These are phyloP conservation scores for Alsophila aescularia DNA, from an alignment of 2,888 invertebrate species.

Conservation along the genomic window DNA sequence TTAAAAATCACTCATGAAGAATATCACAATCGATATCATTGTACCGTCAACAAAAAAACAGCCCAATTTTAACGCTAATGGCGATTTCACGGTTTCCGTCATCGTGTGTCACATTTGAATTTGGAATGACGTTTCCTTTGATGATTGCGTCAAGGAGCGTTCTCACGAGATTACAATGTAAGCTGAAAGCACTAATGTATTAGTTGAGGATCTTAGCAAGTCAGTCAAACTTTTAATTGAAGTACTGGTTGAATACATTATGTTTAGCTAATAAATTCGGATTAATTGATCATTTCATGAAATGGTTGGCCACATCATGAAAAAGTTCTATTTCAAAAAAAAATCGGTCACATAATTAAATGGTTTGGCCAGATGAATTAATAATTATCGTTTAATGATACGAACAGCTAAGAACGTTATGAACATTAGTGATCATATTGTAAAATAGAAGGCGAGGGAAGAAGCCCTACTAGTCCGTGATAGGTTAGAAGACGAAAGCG, in stretches of 20 bases:
- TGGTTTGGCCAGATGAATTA: too few relatives aligned
- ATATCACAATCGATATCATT: slow-evolving; percentile 59
- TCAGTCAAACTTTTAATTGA: not conserved
- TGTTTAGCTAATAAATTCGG: too few relatives aligned
- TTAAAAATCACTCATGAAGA: slow-evolving; percentile 79
- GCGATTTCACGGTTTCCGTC: slow-evolving; percentile 39
- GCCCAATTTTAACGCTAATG: slow-evolving; percentile 18
- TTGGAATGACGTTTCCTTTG: slow-evolving; percentile 28
- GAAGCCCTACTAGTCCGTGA: too few relatives aligned
- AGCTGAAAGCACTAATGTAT: not conserved
- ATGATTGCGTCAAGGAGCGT: slow-evolving; percentile 12
- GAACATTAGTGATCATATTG: too few relatives aligned
- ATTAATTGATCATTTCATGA: too few relatives aligned
- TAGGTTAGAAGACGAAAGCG: too few relatives aligned
- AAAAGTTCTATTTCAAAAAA: too few relatives aligned
- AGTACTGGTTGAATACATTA: not conserved
- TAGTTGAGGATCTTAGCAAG: not conserved
- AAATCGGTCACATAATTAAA: too few relatives aligned
- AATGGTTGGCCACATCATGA: too few relatives aligned
- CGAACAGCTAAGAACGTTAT: too few relatives aligned
- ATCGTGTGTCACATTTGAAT: slow-evolving; percentile 37
- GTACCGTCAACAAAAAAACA: slow-evolving; percentile 59
- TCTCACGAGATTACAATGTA: slow-evolving; percentile 1
- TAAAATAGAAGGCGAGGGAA: too few relatives aligned
- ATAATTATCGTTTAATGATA: too few relatives aligned